These are phyloP conservation scores for Phaenicophaeus curvirostris DNA, from an alignment of 2,797 vertebrate species.

Conservation along the genomic window DNA sequence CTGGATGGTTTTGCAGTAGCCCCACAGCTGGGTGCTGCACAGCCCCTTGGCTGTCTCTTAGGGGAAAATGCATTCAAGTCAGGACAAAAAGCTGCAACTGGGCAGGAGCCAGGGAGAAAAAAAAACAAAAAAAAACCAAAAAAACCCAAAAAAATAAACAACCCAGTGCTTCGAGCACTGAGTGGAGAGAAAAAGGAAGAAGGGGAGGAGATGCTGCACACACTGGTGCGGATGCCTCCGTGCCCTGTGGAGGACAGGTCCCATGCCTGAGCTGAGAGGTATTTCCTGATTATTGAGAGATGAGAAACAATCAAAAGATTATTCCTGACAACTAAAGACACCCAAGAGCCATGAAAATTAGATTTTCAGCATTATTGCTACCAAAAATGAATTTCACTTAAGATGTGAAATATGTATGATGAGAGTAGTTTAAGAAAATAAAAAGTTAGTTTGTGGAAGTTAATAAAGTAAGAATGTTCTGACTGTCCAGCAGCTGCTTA, in stretches of 20 bases:
- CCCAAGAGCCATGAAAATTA: constrained; percentile 56
- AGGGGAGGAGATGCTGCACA: background rate
- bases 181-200: background rate
- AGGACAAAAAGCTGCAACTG: rapidly evolving
- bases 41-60: rapidly evolving
- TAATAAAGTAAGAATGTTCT: background rate
- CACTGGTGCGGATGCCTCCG: rapidly evolving
- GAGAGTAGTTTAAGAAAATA: constrained; percentile 22
- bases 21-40: rapidly evolving
- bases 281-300: constrained; percentile 33
- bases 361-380: constrained; percentile 48
- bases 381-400: constrained; percentile 55
- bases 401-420: constrained; percentile 54
- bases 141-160: no score
- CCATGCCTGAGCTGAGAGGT: background rate
- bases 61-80: rapidly evolving
- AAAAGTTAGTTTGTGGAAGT: constrained; percentile 1
- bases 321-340: constrained; percentile 53
- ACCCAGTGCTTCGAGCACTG: background rate
- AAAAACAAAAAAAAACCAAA: rapidly evolving
- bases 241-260: background rate
- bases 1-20: rapidly evolving
- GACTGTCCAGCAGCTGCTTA: constrained; percentile 5
- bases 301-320: constrained; percentile 67
- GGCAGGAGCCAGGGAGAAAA: rapidly evolving